These are phyloP conservation scores for Eospalax fontanierii DNA, from an alignment of 2,797 vertebrate genomes.

Conservation along the genomic window DNA sequence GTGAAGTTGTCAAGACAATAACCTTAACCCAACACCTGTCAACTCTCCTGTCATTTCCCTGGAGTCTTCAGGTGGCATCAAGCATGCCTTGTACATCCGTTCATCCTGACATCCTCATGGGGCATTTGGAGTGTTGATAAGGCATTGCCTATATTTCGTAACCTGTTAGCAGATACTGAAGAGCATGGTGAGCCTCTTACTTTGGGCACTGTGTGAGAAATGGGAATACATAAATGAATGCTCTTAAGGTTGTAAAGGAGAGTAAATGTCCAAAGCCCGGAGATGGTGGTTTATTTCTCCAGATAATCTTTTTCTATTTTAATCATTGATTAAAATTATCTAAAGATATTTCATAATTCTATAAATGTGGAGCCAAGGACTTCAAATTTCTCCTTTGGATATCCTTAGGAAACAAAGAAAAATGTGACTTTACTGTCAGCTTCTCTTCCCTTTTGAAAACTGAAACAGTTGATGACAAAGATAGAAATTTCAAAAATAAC, in stretches of 20 bases:
- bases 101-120: background rate
- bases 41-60: background rate
- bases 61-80: background rate
- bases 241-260: background rate
- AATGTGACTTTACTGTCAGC: background rate
- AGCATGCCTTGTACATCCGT: too few relatives aligned
- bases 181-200: background rate
- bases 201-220: background rate
- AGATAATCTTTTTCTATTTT: background rate
- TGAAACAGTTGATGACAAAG: background rate
- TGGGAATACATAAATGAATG: background rate
- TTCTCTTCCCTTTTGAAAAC: conserved; percentile 1
- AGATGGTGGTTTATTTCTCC: background rate
- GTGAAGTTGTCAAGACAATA: background rate
- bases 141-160: background rate
- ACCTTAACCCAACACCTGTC: background rate
- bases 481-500: background rate
- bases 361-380: background rate
- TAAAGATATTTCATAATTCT: background rate
- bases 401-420: conserved; percentile 3
- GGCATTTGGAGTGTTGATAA: background rate
- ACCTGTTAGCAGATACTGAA: background rate
- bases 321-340: conserved; percentile 11
- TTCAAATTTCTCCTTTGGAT: conserved; percentile 3
- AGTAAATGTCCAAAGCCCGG: background rate